Base-by-base conservation (phyloP, 2,888 invertebrate genomes). In the Diaprepes abbreviatus region DNA sequence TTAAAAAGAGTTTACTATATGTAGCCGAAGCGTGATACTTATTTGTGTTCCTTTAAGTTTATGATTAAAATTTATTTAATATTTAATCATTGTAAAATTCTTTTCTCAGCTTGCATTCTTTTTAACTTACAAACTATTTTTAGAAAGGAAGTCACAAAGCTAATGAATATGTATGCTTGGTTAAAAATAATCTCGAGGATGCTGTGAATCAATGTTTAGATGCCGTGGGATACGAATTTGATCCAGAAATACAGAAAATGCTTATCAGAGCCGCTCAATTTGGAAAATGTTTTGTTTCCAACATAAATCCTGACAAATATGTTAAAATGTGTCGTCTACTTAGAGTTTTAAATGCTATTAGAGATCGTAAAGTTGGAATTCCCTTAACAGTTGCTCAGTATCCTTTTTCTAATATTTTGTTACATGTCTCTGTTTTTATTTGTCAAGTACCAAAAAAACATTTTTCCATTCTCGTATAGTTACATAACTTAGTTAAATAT, bases 161-260 rank as follows among this genome's bases (percentile, higher is more conserved):
- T 0, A 96, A 97, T 83, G 97, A 97, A 80, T 50, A 35, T 35
- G n/a, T 98, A 66, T 90, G 93, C 70, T 87, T 96, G 66, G 94
- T 97, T 12, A 92, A 93, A 76, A 90, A 92, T 36, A 90, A 92
- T 76, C 85, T 98, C 55, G 87, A 91, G n/a, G 83, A 86, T 50
- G 97, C 97, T 0, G 95, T 98, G 0, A 89, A 90, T 72, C 93
- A 96, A 80, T 98, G 98, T 80, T 92, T 98, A 62, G 92, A 95
- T 79, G 97, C 97, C 0, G 97, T 97, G 0, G 93, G 95, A 2
- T 94, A 93, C 82, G 97, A 98, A 83, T 95, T 94, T 84, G 90
- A 92, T 79, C 88, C 94, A 0, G 89, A 91, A 45, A 92, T 93
- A 0, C 97, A 98, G 84, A 97, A 96, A 84, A 91, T 93, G 86